Base-by-base conservation (phyloP, 1,140 invertebrate genomes). In the Drosophila repletoides region DNA sequence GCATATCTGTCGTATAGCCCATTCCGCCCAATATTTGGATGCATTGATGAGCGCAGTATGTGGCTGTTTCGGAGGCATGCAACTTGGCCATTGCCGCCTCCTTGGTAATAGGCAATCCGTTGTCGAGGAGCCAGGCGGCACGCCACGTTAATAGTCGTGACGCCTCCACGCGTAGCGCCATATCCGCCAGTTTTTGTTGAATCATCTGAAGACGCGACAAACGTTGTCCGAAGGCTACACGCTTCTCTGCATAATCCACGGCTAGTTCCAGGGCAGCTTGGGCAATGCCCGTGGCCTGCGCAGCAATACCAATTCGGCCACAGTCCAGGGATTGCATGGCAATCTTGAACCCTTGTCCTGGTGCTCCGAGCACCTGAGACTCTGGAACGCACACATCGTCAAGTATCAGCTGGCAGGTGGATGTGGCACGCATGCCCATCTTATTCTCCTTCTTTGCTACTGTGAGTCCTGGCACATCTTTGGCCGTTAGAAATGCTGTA, bases 71-170 rank as follows among this genome's bases (percentile, higher is more conserved):
- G 0, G 97, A 98, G 22, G 97, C 97, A 14, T 95, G 94, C 43
- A 99, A 90, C 90, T 99, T 99, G 3, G 97, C 97, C 97, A 99
- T 98, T 2, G 98, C 97, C 9, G 98, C 97, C 92, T 98, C 96
- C 92, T 98, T 99, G 1, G 96, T 95, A 76, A 93, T 98, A 5
- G 94, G 92, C 90, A 95, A 92, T n/a, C 94, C 94, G 53, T 93
- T 93, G 90, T 98, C 97, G 91, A 98, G 98, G 0, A 98, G 91
- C 90, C 94, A 94, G 9, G 97, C 97, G 5, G 98, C 97, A 60
- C 96, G 93, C 95, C 96, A 98, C 0, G 96, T 98, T 0, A 99
- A 91, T 26, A 99, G 90, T 41, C 97, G 91, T 0, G 97, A 94
- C 21, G 94, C 92, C 90, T 99, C 97, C 14, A 98, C 76, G 72